Percentiles rank a stretch among this genome's conserved stretches.
These are phyloP conservation scores for Sabellastarte sp. DNA, from an alignment of 2,888 invertebrate genomes.

Conservation along the genomic window DNA sequence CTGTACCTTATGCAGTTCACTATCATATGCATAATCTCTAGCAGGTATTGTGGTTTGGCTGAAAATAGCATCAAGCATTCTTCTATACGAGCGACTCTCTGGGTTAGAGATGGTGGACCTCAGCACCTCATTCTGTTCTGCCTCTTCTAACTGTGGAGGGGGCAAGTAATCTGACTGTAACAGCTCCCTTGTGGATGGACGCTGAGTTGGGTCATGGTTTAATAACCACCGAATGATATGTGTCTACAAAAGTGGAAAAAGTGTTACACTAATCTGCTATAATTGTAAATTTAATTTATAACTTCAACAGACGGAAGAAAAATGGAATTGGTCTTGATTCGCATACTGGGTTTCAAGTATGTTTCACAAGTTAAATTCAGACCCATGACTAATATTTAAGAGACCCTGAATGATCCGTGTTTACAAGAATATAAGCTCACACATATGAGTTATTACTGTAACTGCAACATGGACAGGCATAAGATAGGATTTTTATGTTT, in stretches of 20 bases:
- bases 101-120: slow-evolving; percentile 79
- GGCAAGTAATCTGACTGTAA: slow-evolving; percentile 81
- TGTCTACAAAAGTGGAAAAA: no score
- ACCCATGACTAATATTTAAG: no score
- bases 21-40: slow-evolving; percentile 81
- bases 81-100: slow-evolving; percentile 75
- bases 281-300: no score
- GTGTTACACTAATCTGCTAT: no score
- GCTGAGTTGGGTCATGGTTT: slow-evolving; percentile 77
- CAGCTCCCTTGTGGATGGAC: slow-evolving; percentile 84
- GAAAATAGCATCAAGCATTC: slow-evolving; percentile 59
- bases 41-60: slow-evolving; percentile 66
- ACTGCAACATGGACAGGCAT: no score
- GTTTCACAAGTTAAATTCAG: no score
- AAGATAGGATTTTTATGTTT: not conserved
- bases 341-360: no score
- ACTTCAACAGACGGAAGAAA: no score
- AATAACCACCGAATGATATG: slow-evolving; percentile 72
- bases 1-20: slow-evolving; percentile 62
- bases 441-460: no score
- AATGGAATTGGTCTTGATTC: no score
- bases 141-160: slow-evolving; percentile 79
- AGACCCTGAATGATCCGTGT: no score
- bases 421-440: no score
- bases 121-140: slow-evolving; percentile 75